These are phyloP conservation scores for Bembecia ichneumoniformis DNA, from an alignment of 2,888 invertebrate species.

Conservation along the genomic window DNA sequence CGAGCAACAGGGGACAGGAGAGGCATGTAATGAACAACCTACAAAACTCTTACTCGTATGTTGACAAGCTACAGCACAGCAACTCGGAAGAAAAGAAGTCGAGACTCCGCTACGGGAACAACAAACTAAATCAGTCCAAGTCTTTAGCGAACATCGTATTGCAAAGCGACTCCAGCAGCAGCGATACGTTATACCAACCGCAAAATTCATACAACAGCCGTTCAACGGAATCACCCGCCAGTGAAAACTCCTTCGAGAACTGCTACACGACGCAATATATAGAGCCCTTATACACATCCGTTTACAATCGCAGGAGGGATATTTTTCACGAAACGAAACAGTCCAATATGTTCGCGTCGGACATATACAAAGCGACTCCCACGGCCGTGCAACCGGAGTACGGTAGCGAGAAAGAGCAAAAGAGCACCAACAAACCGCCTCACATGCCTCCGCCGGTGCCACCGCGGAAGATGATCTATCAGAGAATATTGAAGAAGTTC, in stretches of 20 bases:
- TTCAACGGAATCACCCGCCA: conserved; percentile 60
- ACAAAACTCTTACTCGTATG: conserved; percentile 53
- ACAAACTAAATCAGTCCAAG: conserved; percentile 62
- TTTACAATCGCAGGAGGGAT: conserved; percentile 55
- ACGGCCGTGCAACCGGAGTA: conserved; percentile 60
- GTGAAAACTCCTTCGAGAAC: conserved; percentile 60
- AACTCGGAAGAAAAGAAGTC: conserved; percentile 54
- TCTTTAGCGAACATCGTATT: conserved; percentile 63
- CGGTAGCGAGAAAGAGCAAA: conserved; percentile 39
- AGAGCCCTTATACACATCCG: conserved; percentile 61
- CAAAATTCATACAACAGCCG: conserved; percentile 57
- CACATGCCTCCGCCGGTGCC: conserved; percentile 75
- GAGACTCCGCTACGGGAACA: conserved; percentile 51
- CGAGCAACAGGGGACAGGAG: conserved; percentile 38
- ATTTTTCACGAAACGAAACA: conserved; percentile 59
- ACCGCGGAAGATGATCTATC: conserved; percentile 67
- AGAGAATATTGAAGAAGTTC: conserved; percentile 71
- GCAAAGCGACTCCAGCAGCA: conserved; percentile 63
- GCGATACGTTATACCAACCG: conserved; percentile 61
- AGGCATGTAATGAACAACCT: conserved; percentile 42
- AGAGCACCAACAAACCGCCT: conserved; percentile 52
- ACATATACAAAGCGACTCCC: conserved; percentile 67
- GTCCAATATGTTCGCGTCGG: conserved; percentile 49
- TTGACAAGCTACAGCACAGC: conserved; percentile 38
- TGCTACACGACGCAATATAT: conserved; percentile 61